phyloP scores from a whole-genome alignment of 2,797 vertebrate species.

The Semotilus atromaculatus region DNA sequence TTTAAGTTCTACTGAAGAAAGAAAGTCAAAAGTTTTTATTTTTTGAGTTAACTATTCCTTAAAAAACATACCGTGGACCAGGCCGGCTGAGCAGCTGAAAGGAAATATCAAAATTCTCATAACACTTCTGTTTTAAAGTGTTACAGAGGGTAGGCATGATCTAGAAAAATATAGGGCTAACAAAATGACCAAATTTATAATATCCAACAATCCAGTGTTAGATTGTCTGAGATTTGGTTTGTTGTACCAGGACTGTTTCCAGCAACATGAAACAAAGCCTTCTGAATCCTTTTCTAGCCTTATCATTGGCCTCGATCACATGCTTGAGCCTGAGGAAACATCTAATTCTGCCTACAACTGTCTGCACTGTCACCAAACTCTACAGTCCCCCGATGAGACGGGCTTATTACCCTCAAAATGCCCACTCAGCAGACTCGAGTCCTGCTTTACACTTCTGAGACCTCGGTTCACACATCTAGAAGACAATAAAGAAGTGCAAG shows the following conservation, averaged over 20 bases:
- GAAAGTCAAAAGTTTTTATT: background rate
- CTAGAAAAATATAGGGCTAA: background rate
- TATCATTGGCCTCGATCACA: background rate
- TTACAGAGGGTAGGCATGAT: background rate
- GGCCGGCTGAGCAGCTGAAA: background rate
- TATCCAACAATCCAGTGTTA: conserved; percentile 3
- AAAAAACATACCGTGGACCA: background rate
- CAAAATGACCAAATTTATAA: background rate
- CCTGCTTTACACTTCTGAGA: conserved; percentile 51
- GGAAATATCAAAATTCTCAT: background rate
- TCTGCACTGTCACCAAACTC: conserved; percentile 32
- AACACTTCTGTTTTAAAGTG: conserved; percentile 8
- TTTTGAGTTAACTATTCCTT: background rate
- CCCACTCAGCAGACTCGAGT: conserved; percentile 49
- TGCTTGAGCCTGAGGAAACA: conserved; percentile 8
- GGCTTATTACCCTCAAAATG: conserved; percentile 43
- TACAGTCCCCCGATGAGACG: conserved; percentile 4
- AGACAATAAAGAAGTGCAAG: conserved; percentile 28
- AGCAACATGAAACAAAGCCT: background rate
- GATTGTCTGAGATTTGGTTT: background rate
- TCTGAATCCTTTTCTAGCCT: background rate
- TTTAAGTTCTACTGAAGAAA: background rate
- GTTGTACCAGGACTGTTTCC: conserved; percentile 1
- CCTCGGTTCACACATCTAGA: conserved; percentile 48
- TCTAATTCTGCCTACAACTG: conserved; percentile 42